phyloP scores from a whole-genome alignment of 2,888 invertebrate genomes.

The Euzetes globulus region DNA sequence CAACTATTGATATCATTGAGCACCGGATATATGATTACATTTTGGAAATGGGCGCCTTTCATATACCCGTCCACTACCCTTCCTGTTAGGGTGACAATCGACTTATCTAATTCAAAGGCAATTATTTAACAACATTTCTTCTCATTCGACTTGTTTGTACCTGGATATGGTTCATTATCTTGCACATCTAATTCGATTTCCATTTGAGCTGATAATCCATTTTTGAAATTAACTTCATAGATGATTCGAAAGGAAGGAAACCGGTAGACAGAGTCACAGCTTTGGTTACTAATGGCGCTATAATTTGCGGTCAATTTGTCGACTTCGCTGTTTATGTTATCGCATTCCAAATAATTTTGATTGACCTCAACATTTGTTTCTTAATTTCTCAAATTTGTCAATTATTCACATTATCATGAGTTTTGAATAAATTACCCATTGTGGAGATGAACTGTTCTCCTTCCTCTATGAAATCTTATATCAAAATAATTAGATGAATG shows the following conservation, averaged over 20 bases:
- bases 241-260: background rate
- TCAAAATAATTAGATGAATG: too few relatives aligned
- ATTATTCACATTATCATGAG: too few relatives aligned
- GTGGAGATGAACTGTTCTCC: too few relatives aligned
- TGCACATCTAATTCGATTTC: background rate
- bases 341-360: background rate
- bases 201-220: background rate
- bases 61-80: background rate
- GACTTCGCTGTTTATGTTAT: conserved; percentile 2
- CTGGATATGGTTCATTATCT: background rate
- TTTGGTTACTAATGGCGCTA: background rate
- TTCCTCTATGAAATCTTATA: too few relatives aligned
- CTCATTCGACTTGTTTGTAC: background rate
- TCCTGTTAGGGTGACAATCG: background rate
- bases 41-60: background rate
- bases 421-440: too few relatives aligned
- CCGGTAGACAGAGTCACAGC: background rate
- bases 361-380: background rate
- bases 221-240: background rate
- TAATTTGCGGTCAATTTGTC: background rate
- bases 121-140: background rate
- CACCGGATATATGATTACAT: background rate
- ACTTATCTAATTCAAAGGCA: background rate
- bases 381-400: background rate
- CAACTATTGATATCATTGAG: background rate